A percentile compares a stretch with the other conserved stretches of the same genome.
Conservation (phyloP, 2,888 invertebrate genomes). For the Harmothoe impar region DNA sequence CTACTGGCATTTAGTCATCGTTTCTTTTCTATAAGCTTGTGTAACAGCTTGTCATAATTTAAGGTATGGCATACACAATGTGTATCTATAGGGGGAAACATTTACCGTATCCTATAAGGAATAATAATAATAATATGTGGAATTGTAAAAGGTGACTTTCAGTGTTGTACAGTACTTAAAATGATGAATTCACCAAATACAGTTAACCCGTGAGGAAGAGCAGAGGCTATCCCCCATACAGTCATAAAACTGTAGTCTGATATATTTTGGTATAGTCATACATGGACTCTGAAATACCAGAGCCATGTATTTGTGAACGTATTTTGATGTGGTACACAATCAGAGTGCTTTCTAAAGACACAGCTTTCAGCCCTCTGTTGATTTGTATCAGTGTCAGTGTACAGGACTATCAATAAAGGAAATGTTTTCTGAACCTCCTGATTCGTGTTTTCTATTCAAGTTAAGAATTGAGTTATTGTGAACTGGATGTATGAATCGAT, state of each 20-base stretch:
- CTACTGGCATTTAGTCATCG: too few species aligned
- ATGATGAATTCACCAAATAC: not conserved
- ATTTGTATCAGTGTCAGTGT: conserved; percentile 46
- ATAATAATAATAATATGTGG: not conserved
- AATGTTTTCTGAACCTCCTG: not conserved
- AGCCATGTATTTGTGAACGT: conserved; percentile 18
- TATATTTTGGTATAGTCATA: conserved; percentile 41
- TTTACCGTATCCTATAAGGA: not conserved
- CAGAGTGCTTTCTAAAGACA: not conserved
- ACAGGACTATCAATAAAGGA: conserved; percentile 13
- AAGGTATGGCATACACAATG: not conserved
- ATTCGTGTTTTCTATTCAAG: not conserved
- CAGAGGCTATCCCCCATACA: not conserved
- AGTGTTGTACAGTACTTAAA: conserved; percentile 39
- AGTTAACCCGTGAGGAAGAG: not conserved
- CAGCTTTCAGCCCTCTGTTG: conserved; percentile 38
- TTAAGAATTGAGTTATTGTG: too few species aligned
- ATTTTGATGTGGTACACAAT: conserved; percentile 43
- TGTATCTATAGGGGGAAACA: too few species aligned
- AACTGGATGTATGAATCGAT: too few species aligned
- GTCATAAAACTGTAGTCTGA: not conserved
- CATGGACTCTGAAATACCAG: not conserved
- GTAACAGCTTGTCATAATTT: not conserved
- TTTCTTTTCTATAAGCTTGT: too few species aligned
- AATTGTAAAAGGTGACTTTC: not conserved